A percentile compares a stretch with the other conserved stretches of the same genome.
Conservation (phyloP, 2,797 vertebrate genomes). For the Presbytis comata region DNA sequence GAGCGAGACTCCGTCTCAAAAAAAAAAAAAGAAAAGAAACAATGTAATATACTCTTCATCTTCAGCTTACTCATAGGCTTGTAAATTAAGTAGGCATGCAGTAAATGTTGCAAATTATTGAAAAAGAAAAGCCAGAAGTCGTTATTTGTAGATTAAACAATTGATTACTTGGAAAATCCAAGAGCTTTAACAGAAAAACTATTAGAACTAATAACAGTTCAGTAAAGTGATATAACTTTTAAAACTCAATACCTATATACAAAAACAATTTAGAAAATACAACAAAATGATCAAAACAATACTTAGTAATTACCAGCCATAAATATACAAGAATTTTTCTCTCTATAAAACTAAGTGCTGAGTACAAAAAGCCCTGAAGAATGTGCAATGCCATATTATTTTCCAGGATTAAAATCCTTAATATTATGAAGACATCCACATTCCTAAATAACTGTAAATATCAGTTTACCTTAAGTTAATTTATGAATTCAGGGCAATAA, state of each 20-base stretch:
- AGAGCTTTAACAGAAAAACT: slow-evolving; percentile 9
- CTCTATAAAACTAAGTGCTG: neutral
- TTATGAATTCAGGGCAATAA: neutral
- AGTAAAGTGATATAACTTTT: neutral
- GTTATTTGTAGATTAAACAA: neutral
- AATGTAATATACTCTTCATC: neutral
- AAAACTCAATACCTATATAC: neutral
- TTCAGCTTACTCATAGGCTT: neutral
- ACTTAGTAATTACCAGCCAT: neutral
- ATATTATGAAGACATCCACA: neutral
- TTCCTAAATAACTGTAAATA: neutral
- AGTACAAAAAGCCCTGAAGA: neutral
- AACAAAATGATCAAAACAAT: neutral
- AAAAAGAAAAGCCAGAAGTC: neutral
- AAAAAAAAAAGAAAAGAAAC: neutral
- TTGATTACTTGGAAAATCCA: neutral
- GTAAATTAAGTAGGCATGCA: neutral
- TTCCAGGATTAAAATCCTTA: neutral
- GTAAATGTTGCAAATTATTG: neutral
- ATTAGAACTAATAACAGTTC: neutral
- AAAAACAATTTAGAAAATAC: neutral
- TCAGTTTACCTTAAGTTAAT: neutral
- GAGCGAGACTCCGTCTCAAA: too few species aligned
- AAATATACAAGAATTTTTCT: neutral
- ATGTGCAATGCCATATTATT: neutral